Evolutionary conservation across 1,140 invertebrate genomes (phyloP).

Genomic region (Leptopilina boulardi): DNA sequence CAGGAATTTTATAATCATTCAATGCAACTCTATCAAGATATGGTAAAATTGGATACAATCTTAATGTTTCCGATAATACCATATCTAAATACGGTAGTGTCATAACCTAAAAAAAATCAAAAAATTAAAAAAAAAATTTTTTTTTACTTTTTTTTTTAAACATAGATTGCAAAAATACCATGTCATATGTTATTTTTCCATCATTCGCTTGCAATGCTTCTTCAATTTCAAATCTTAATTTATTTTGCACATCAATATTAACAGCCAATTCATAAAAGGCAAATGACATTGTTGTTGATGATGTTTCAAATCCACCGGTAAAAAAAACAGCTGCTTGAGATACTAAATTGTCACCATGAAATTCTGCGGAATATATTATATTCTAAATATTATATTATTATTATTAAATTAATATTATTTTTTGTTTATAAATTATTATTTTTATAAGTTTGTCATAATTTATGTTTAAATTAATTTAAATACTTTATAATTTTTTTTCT

Average conservation of each 20-base stretch:
- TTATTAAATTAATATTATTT: too few species aligned
- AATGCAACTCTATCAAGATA: constrained; percentile 72
- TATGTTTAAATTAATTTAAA: too few species aligned
- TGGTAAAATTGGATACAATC: constrained; percentile 78
- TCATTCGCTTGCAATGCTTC: constrained; percentile 64
- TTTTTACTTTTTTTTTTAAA: too few species aligned
- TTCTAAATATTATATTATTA: background rate
- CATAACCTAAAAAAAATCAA: too few species aligned
- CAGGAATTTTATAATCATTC: constrained; percentile 66
- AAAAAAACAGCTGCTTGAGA: constrained; percentile 81
- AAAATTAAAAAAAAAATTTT: too few species aligned
- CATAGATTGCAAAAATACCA: too few species aligned
- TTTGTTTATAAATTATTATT: too few species aligned
- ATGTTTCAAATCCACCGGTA: constrained; percentile 80
- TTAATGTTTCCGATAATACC: constrained; percentile 74
- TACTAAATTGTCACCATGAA: constrained; percentile 79
- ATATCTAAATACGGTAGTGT: constrained; percentile 44
- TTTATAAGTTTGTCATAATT: too few species aligned
- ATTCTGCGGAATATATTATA: constrained; percentile 60
- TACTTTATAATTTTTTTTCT: too few species aligned
- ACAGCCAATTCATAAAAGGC: constrained; percentile 77
- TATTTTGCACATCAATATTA: constrained; percentile 77
- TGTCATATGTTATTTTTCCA: constrained; percentile 73
- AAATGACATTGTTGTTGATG: constrained; percentile 76
- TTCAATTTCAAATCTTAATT: constrained; percentile 76